Conservation (phyloP, 2,113 vertebrate genomes). For the Mesoclemmys tuberculata region DNA sequence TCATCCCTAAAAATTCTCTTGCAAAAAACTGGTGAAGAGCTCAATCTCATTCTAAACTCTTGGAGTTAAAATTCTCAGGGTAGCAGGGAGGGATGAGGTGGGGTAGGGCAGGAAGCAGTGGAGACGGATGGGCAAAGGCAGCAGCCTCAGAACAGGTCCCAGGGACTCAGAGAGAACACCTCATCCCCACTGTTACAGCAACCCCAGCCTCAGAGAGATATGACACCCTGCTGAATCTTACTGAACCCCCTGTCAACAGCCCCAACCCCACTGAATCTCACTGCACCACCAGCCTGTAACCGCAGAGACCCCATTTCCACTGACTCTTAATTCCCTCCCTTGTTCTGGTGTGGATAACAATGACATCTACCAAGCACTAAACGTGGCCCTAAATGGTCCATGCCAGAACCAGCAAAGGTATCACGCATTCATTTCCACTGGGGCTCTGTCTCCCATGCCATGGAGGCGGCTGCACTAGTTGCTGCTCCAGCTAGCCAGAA, state of each 20-base stretch:
- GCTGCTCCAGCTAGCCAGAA: rapidly evolving
- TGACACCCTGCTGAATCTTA: not conserved
- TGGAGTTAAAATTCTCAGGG: no score
- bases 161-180: not conserved
- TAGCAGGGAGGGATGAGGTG: not conserved
- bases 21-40: not conserved
- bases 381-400: not conserved
- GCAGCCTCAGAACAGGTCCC: not conserved
- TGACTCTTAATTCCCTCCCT: not conserved
- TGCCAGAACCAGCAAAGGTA: not conserved
- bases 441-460: not conserved
- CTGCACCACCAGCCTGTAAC: not conserved
- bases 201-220: not conserved
- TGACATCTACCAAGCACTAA: not conserved
- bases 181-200: not conserved
- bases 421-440: not conserved
- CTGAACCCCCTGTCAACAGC: not conserved
- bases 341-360: no score
- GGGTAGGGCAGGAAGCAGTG: no score
- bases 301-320: not conserved
- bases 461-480: not conserved
- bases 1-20: not conserved
- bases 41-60: not conserved
- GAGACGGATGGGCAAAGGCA: no score
- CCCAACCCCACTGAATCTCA: not conserved